Evolutionary conservation across 2,797 vertebrate species (phyloP), one percentile per base, ranked within the genome.

Genomic region (Lates japonicus): DNA sequence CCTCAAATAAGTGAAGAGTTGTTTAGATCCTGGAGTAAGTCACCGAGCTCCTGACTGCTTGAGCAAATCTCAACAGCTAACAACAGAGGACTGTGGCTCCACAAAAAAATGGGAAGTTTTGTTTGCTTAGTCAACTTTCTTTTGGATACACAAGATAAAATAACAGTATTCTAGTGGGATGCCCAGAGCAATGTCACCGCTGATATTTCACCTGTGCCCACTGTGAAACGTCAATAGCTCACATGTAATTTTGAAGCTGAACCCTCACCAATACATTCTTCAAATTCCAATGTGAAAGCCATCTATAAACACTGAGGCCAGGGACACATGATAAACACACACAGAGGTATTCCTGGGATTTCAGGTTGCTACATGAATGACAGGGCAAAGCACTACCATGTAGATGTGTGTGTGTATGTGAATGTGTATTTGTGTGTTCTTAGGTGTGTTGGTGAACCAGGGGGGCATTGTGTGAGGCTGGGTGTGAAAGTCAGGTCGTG

Each of bases 341-440:
- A 73, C 59, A 64, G 51, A 87, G 75, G 85, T 82, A 82, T 88
- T 86, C 69, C 81, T 81, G 17, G 31, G 66, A 73, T 85, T 90
- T 92, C 91, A 93, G 85, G 93, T 93, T 84, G 74, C 69, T 90
- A 92, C 92, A 90, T 61, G 93, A 93, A 87, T 74, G 86, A 85
- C 78, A 74, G 51, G 61, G 77, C 48, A 79, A 78, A 61, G 78
- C 72, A 41, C 59, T 76, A 64, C 80, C n/a, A 42, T 2, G 20
- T 55, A 14, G 37, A 19, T 57, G 5, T 69, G 62, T 52, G 48
- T 51, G 49, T 51, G 49, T 12, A n/a, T 42, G 63, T 54, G 46
- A 29, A 35, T 52, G 33, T 41, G 62, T 49, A 2, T 68, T 19
- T 85, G 76, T 83, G 58, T 51, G 25, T 51, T 68, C 61, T 31